phyloP scores from a whole-genome alignment of 2,888 invertebrate genomes.

The Patella depressa region DNA sequence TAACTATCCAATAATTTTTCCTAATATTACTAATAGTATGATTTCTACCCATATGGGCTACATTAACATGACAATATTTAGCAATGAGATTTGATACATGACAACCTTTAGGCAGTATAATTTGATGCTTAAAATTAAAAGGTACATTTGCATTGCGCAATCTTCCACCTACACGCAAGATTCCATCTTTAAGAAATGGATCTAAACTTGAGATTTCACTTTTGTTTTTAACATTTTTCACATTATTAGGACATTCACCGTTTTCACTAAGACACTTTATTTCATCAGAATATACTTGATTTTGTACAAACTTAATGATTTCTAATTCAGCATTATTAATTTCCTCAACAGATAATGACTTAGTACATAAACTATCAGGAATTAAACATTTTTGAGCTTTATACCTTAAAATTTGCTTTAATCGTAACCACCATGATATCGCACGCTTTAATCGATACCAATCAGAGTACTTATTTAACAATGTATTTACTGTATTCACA shows the following conservation, averaged over 20 bases:
- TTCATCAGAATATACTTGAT: too few relatives aligned
- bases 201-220: constrained; percentile 10
- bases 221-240: background rate
- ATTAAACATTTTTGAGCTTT: too few relatives aligned
- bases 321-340: too few relatives aligned
- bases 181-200: constrained; percentile 8
- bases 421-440: too few relatives aligned
- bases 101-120: constrained; percentile 19
- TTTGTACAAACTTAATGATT: too few relatives aligned
- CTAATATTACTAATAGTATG: background rate
- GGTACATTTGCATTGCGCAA: background rate
- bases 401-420: too few relatives aligned
- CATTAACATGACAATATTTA: constrained; percentile 14
- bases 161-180: constrained; percentile 16
- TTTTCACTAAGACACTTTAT: background rate
- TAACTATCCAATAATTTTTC: constrained; percentile 21
- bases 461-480: too few relatives aligned
- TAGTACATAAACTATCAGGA: too few relatives aligned
- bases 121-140: constrained; percentile 18
- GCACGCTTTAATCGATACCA: too few relatives aligned
- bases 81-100: constrained; percentile 20
- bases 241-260: background rate
- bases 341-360: too few relatives aligned
- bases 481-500: too few relatives aligned
- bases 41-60: constrained; percentile 15